Percentiles rank a stretch among this genome's conserved stretches.
phyloP scores from a whole-genome alignment of 2,113 vertebrate genomes.

The Phalacrocorax brasilianus region DNA sequence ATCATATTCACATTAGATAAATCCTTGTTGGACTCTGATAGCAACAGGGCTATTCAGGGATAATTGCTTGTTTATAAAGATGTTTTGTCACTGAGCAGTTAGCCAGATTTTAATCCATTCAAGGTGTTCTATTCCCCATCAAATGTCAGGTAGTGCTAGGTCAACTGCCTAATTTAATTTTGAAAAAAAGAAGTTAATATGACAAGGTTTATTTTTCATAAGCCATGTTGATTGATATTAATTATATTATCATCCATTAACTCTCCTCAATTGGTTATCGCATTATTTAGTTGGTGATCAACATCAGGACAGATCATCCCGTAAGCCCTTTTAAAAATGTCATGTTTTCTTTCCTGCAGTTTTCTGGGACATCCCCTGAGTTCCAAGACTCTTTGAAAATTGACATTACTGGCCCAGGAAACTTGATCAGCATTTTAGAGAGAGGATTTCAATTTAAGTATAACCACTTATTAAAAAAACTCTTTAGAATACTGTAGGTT shows the following conservation, averaged over 20 bases:
- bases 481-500: neutral
- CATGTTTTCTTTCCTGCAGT: neutral
- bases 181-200: neutral
- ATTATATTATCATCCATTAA: neutral
- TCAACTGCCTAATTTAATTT: neutral
- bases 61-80: neutral
- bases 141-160: neutral
- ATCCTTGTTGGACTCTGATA: neutral
- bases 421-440: neutral
- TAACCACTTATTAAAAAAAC: neutral
- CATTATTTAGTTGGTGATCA: neutral
- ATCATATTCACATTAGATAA: neutral
- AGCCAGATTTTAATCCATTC: neutral
- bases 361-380: neutral
- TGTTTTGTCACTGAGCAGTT: neutral
- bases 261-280: neutral
- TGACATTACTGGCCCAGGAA: neutral
- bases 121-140: neutral
- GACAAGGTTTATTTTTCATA: slow-evolving; percentile 13
- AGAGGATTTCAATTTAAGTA: neutral
- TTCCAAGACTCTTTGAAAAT: neutral
- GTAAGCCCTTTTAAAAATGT: neutral
- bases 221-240: neutral
- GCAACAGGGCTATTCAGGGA: neutral
- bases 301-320: neutral